Evolutionary conservation across 2,797 vertebrate genomes (phyloP).

Genomic region (Kryptopterus vitreolus): DNA sequence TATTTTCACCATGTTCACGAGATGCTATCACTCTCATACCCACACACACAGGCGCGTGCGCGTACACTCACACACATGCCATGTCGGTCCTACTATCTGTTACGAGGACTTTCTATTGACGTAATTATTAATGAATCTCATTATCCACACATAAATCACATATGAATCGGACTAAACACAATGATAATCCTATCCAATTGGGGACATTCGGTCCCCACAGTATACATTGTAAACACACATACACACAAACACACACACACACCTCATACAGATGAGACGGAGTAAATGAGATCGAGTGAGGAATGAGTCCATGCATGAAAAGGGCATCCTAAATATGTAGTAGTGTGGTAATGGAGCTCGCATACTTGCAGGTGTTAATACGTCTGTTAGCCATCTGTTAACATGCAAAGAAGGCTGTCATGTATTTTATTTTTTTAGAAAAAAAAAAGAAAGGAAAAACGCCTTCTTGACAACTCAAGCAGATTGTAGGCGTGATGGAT

Average conservation of each 20-base stretch:
- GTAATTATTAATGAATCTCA: not conserved
- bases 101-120: not conserved
- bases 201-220: not conserved
- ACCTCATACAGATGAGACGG: constrained; percentile 17
- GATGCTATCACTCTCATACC: constrained; percentile 15
- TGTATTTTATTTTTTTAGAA: constrained; percentile 62
- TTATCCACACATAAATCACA: not conserved
- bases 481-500: constrained; percentile 67
- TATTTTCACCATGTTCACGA: constrained; percentile 2
- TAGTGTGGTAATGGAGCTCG: constrained; percentile 6
- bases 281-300: constrained; percentile 13
- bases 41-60: not conserved
- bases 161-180: not conserved
- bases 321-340: constrained; percentile 35
- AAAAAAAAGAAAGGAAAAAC: constrained; percentile 20
- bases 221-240: not conserved
- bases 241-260: not conserved
- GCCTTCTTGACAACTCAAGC: constrained; percentile 60
- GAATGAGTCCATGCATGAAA: constrained; percentile 25
- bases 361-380: constrained; percentile 23
- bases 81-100: not conserved
- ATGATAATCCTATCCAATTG: not conserved
- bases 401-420: constrained; percentile 56
- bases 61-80: not conserved
- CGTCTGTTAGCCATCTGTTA: constrained; percentile 12